Conservation (phyloP, 2,113 vertebrate species). For the Desmodus rotundus region DNA sequence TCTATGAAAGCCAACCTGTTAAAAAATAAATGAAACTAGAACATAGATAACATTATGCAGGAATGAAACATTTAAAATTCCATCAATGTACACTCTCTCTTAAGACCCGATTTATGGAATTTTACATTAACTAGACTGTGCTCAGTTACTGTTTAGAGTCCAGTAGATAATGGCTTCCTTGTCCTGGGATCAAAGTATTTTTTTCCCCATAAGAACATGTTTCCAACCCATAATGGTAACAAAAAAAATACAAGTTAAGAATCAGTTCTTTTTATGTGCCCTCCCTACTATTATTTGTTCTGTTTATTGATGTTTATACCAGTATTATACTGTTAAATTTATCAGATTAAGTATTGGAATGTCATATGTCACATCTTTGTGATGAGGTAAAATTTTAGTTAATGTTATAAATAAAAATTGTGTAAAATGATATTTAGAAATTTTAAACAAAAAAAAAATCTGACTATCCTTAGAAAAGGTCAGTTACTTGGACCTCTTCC, state of each 20-base stretch:
- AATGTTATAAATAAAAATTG: not conserved
- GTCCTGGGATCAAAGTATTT: not conserved
- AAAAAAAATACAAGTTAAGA: not conserved
- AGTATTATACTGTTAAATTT: not conserved
- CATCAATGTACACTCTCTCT: not conserved
- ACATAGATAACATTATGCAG: not conserved
- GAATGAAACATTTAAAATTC: not conserved
- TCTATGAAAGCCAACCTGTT: not conserved
- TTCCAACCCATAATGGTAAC: not conserved
- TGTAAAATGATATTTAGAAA: not conserved
- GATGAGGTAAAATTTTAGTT: not conserved
- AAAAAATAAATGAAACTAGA: not conserved
- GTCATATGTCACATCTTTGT: not conserved
- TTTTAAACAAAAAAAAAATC: not conserved
- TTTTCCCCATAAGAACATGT: not conserved
- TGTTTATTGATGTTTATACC: not conserved
- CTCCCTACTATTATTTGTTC: not conserved
- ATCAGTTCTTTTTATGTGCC: not conserved
- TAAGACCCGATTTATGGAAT: not conserved
- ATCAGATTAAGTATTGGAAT: not conserved
- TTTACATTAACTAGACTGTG: not conserved
- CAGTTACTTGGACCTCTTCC: not conserved
- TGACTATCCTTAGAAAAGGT: not conserved
- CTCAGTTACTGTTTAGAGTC: not conserved
- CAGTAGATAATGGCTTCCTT: not conserved